A percentile compares a stretch with the other conserved stretches of the same genome.
Evolutionary conservation across 1,140 invertebrate species (phyloP).

Genomic region (Heliconius eleuchia): DNA sequence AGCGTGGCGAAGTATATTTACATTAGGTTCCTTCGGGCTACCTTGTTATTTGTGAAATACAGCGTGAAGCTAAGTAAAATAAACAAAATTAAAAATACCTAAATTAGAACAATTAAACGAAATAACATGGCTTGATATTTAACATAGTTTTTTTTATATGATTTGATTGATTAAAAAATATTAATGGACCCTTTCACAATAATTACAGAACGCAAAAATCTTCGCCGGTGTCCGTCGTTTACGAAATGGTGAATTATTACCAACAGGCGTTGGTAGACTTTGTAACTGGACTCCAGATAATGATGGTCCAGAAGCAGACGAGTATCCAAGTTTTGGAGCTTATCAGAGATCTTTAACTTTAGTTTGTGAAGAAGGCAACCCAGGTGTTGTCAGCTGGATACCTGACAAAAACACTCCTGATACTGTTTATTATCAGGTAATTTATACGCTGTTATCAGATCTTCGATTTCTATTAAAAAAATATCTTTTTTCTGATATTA

Average conservation of each 20-base stretch:
- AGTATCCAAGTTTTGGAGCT: constrained; percentile 92
- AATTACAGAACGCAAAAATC: constrained; percentile 87
- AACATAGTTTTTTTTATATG: no score
- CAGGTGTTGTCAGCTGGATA: constrained; percentile 93
- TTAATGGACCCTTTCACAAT: background rate
- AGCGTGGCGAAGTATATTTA: no score
- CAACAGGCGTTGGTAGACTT: constrained; percentile 89
- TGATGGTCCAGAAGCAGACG: constrained; percentile 87
- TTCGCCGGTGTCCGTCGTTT: constrained; percentile 89
- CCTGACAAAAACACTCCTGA: constrained; percentile 93
- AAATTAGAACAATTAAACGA: no score
- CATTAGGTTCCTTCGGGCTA: no score
- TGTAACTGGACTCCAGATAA: constrained; percentile 93
- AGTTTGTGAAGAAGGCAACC: constrained; percentile 91
- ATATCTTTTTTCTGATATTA: background rate
- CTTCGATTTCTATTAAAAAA: background rate
- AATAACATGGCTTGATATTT: no score
- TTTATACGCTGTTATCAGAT: background rate
- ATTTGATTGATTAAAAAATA: no score
- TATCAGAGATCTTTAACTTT: constrained; percentile 92
- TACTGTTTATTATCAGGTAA: constrained; percentile 95
- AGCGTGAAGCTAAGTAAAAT: no score
- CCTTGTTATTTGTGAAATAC: no score
- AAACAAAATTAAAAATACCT: no score
- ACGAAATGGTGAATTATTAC: constrained; percentile 84